Percentiles rank a stretch among this genome's conserved stretches.
Conservation (phyloP, 2,113 vertebrate genomes). For the Bubo bubo region DNA sequence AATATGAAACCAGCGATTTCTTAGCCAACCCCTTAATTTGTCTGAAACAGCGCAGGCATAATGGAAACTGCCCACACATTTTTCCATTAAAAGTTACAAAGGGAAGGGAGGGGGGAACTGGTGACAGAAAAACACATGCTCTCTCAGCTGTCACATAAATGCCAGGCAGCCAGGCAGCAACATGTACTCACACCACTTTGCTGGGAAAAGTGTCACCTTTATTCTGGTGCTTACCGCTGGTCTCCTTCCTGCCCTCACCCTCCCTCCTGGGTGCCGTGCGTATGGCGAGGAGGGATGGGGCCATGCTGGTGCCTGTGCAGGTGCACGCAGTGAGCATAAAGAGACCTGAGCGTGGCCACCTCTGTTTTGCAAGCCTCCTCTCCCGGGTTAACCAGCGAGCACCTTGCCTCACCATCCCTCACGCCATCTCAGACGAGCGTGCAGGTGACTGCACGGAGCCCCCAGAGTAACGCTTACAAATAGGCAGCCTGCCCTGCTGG, state of each 20-base stretch:
- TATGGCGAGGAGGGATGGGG: rapidly evolving
- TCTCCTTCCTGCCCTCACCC: not conserved
- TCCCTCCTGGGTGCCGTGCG: not conserved
- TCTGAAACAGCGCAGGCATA: constrained; percentile 64
- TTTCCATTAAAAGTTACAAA: constrained; percentile 76
- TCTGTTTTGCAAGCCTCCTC: not conserved
- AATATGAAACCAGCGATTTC: constrained; percentile 64
- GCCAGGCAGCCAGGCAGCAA: not conserved
- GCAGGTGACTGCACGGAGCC: not conserved
- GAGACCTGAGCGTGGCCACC: rapidly evolving
- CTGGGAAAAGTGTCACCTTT: not conserved
- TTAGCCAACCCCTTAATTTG: constrained; percentile 74
- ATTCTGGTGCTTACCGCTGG: not conserved
- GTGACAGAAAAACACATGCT: not conserved
- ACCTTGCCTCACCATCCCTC: not conserved
- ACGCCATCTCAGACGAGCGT: too few species aligned
- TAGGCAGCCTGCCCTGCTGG: not conserved
- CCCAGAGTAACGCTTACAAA: not conserved
- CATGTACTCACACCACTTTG: not conserved
- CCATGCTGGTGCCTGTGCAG: not conserved
- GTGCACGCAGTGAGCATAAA: not conserved
- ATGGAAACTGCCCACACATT: constrained; percentile 72
- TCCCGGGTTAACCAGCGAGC: not conserved
- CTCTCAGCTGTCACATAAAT: not conserved
- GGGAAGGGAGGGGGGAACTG: not conserved